Percentiles rank a stretch among this genome's conserved stretches.
phyloP scores from a whole-genome alignment of 2,797 vertebrate species.

The Picus viridis region DNA sequence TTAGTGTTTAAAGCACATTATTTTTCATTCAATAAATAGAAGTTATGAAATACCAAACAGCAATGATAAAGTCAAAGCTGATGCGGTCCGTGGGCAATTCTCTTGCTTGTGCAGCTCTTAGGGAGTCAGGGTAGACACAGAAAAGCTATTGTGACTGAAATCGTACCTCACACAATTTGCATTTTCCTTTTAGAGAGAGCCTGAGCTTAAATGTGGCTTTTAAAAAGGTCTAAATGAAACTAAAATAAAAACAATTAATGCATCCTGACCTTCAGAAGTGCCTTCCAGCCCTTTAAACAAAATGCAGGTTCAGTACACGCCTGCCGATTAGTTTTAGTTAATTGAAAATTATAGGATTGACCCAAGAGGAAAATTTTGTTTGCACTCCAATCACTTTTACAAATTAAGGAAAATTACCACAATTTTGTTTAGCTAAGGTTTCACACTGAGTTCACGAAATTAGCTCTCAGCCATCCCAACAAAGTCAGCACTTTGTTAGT shows the following conservation, averaged over 20 bases:
- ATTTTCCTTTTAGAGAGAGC: slow-evolving; percentile 33
- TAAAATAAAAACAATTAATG: slow-evolving; percentile 74
- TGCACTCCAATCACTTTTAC: slow-evolving; percentile 87
- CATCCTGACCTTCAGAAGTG: slow-evolving; percentile 78
- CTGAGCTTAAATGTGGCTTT: slow-evolving; percentile 50
- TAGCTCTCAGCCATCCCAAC: slow-evolving; percentile 86
- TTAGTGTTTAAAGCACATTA: background rate
- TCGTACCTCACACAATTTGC: slow-evolving; percentile 37
- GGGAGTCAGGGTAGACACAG: slow-evolving; percentile 1
- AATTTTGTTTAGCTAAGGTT: slow-evolving; percentile 86
- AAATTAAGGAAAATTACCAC: slow-evolving; percentile 87
- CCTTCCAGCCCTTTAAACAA: slow-evolving; percentile 83
- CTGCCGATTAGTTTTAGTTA: slow-evolving; percentile 86
- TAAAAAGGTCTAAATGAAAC: slow-evolving; percentile 54
- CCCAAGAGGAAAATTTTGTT: slow-evolving; percentile 87
- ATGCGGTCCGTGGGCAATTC: background rate
- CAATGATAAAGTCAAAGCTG: slow-evolving; percentile 9
- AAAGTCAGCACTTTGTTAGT: slow-evolving; percentile 83
- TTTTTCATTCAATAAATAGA: background rate
- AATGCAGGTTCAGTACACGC: slow-evolving; percentile 80
- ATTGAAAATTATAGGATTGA: slow-evolving; percentile 89
- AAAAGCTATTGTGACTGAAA: slow-evolving; percentile 47
- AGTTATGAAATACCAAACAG: background rate
- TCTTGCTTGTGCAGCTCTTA: background rate
- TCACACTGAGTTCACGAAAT: slow-evolving; percentile 86